These are phyloP conservation scores for Chromoteleia sp. DNA, from an alignment of 2,888 invertebrate species.

Conservation along the genomic window DNA sequence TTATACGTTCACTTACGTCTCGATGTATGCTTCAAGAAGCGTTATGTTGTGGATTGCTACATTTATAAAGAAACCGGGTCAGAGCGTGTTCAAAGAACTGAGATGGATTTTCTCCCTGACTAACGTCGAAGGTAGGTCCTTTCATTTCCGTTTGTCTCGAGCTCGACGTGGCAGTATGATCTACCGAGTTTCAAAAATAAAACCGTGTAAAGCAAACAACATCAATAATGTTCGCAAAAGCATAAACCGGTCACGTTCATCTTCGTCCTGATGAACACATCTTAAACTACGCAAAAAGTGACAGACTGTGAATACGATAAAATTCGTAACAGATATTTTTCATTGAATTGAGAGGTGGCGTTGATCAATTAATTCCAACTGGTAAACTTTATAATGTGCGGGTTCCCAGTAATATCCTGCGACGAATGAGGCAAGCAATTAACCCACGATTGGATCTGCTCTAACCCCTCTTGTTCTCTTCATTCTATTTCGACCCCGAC, in stretches of 20 bases:
- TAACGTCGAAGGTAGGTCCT: constrained; percentile 57
- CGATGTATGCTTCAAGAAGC: constrained; percentile 27
- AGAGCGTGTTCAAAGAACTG: constrained; percentile 59
- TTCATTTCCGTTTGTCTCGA: constrained; percentile 66
- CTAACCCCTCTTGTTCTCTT: constrained; percentile 57
- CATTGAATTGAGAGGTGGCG: constrained; percentile 19
- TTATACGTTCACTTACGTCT: constrained; percentile 36
- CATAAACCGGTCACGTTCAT: constrained; percentile 13
- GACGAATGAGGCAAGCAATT: constrained; percentile 77
- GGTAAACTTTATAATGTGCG: constrained; percentile 77
- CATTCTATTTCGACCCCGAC: constrained; percentile 49
- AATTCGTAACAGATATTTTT: constrained; percentile 37
- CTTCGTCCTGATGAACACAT: background rate
- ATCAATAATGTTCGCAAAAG: constrained; percentile 38
- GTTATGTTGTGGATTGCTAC: constrained; percentile 34
- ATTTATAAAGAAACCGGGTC: constrained; percentile 62
- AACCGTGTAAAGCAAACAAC: constrained; percentile 12
- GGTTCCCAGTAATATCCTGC: constrained; percentile 76
- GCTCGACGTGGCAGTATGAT: constrained; percentile 39
- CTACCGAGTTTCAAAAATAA: constrained; percentile 49
- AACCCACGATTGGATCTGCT: constrained; percentile 80
- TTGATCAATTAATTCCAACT: constrained; percentile 74
- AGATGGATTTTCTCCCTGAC: constrained; percentile 53
- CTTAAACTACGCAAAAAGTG: background rate
- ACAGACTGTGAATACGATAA: background rate